Base-by-base conservation (phyloP, 2,113 vertebrate genomes). In the Ameiurus melas region DNA sequence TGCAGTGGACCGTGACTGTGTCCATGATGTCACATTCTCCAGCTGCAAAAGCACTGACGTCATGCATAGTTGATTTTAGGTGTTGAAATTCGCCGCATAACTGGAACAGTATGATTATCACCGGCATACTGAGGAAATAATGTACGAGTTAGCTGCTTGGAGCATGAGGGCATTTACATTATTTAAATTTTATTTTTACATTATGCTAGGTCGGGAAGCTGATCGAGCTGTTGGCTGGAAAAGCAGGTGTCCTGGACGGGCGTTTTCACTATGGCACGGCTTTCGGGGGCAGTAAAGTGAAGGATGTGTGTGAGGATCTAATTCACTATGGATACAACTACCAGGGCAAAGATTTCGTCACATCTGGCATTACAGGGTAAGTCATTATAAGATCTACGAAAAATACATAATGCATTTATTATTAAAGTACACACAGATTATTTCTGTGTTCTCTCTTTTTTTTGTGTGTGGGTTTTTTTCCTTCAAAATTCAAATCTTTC, bases 291-390 rank as follows among this genome's bases (percentile, higher is more conserved):
- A 99, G 98, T 92, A 99, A 99, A 93, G 98, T 99, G 90, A 99
- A 99, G 92, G 98, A 99, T 6, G 98, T 99, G 84, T 99, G 98
- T 64, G 98, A 99, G 93, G 98, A 99, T 93, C 97, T 99, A 0
- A 97, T 99, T 87, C 97, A 95, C 90, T 96, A 98, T 3, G 98
- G 98, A 64, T 99, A 99, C 94, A 99, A 98, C 95, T 99, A 99
- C 94, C 95, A 98, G 89, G 98, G 98, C 88, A 99, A 99, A 91
- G 98, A 99, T 94, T 99, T 97, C 0, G 98, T 99, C 88, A 99
- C 98, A 80, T 99, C 98, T 58, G 98, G 98, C 92, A 99, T 99
- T 94, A 99, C 98, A 1, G 98, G 98, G 98, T 99, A 94, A 96
- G 20, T 7, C 62, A 10, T 64, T 73, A 62, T 30, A 53, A 30